Percentiles rank a stretch among this genome's conserved stretches.
phyloP scores from a whole-genome alignment of 2,113 vertebrate species.

The Pitta sordida region DNA sequence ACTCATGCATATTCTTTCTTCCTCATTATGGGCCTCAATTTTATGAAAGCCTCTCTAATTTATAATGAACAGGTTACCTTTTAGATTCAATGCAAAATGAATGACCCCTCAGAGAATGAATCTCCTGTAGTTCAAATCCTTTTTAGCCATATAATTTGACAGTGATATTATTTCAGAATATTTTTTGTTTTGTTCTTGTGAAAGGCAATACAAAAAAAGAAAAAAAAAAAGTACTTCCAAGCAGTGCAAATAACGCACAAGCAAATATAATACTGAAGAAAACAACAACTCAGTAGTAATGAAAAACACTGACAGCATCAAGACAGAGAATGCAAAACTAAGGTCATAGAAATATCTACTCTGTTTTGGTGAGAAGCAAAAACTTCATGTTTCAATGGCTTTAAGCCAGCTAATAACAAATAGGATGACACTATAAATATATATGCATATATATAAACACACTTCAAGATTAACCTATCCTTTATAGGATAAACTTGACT shows the following conservation, averaged over 20 bases:
- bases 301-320: not conserved
- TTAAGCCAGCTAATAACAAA: not conserved
- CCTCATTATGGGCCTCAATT: not conserved
- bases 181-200: not conserved
- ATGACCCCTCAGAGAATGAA: not conserved
- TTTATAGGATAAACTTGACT: not conserved
- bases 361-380: not conserved
- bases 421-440: not conserved
- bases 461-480: not conserved
- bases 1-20: not conserved
- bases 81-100: not conserved
- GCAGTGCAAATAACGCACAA: not conserved
- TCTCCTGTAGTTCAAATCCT: not conserved
- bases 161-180: not conserved
- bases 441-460: not conserved
- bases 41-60: not conserved
- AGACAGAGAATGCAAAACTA: not conserved
- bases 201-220: not conserved
- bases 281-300: not conserved
- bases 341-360: not conserved
- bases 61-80: not conserved
- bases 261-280: not conserved
- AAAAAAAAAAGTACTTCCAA: not conserved
- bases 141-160: not conserved
- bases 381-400: not conserved